Evolutionary conservation across 2,888 invertebrate genomes (phyloP).

Genomic region (Pseudolycoriella hygida): DNA sequence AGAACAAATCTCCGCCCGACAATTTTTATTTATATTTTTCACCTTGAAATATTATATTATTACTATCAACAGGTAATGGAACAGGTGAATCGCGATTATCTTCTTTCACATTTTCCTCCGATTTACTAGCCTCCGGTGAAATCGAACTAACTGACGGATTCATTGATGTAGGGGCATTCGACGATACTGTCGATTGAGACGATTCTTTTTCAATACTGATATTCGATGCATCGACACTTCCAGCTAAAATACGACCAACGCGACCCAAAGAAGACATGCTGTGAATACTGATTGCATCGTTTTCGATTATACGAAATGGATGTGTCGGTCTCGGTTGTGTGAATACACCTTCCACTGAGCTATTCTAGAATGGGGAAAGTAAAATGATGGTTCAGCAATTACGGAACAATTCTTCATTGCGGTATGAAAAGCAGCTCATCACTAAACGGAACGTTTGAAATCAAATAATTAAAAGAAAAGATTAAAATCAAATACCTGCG

Average conservation of each 20-base stretch:
- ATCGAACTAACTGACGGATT: conserved; percentile 10
- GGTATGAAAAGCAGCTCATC: no score
- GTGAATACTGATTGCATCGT: conserved; percentile 72
- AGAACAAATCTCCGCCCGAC: no score
- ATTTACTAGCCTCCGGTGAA: not conserved
- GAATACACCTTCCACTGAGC: conserved; percentile 59
- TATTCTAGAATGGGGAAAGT: conserved; percentile 21
- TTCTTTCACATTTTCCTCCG: not conserved
- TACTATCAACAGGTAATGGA: no score
- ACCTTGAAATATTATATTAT: no score
- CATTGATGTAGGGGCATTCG: not conserved
- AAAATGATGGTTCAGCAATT: no score
- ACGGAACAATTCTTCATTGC: no score
- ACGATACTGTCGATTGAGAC: not conserved
- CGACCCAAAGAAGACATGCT: conserved; percentile 77
- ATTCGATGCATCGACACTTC: conserved; percentile 39
- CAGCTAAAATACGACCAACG: conserved; percentile 61
- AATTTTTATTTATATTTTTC: no score
- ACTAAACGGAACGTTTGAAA: not conserved
- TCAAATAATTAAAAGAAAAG: not conserved
- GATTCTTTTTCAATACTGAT: conserved; percentile 3
- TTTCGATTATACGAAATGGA: conserved; percentile 74
- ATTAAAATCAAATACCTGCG: conserved; percentile 34
- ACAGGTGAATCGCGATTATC: not conserved
- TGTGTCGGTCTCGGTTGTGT: conserved; percentile 46